phyloP scores from a whole-genome alignment of 92 coral and sea anemone genomes.

The Meandrina meandrites region DNA sequence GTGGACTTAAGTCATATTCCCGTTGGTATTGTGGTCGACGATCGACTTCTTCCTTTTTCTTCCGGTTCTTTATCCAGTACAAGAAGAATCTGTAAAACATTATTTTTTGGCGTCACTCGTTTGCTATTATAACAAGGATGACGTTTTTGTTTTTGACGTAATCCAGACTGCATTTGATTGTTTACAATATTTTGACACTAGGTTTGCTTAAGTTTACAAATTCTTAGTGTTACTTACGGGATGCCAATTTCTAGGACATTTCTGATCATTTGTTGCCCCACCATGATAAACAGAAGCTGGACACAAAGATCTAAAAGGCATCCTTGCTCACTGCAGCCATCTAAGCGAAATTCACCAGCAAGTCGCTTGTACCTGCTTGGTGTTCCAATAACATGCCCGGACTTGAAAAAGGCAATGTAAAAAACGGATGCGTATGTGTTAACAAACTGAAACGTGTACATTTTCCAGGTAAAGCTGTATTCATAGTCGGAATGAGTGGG shows the following conservation, averaged over 20 bases:
- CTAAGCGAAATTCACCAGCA: constrained; percentile 67
- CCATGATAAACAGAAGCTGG: constrained; percentile 85
- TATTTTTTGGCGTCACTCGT: not conserved
- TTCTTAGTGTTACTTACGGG: constrained; percentile 70
- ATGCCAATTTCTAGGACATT: constrained; percentile 75
- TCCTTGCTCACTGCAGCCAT: constrained; percentile 94
- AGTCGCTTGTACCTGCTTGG: constrained; percentile 82
- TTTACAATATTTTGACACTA: too few species aligned
- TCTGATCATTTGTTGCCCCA: constrained; percentile 85
- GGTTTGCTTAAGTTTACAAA: not conserved
- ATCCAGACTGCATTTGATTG: too few species aligned
- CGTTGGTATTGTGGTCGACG: constrained; percentile 71
- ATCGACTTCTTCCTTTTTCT: not conserved
- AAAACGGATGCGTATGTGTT: constrained; percentile 87
- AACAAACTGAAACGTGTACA: constrained; percentile 88
- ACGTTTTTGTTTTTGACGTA: not conserved
- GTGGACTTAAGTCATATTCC: constrained; percentile 64
- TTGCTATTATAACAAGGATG: not conserved
- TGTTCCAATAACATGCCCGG: constrained; percentile 78
- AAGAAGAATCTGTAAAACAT: not conserved
- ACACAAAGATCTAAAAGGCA: constrained; percentile 85
- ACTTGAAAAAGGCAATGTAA: constrained; percentile 93
- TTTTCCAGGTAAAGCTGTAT: constrained; percentile 83
- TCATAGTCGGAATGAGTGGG: constrained; percentile 85
- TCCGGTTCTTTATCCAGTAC: not conserved